A percentile compares a stretch with the other conserved stretches of the same genome.
These are phyloP conservation scores for Phocoena sinus DNA, from an alignment of 2,113 vertebrate species.

Conservation along the genomic window DNA sequence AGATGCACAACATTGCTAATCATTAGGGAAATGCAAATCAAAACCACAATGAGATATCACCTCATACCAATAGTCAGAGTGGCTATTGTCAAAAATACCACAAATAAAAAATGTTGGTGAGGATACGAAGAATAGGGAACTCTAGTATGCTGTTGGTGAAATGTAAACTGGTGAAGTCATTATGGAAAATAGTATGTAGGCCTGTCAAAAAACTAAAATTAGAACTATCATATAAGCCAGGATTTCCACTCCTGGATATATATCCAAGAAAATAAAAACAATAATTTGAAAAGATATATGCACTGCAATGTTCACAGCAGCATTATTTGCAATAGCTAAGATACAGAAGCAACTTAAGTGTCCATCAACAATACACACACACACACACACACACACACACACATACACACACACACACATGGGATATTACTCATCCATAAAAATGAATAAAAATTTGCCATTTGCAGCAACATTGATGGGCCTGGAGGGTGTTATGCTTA, in stretches of 20 bases:
- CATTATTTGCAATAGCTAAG: background rate
- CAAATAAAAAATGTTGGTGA: background rate
- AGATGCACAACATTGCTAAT: background rate
- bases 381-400: background rate
- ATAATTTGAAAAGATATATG: background rate
- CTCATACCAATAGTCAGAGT: background rate
- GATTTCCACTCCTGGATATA: background rate
- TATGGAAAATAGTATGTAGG: background rate
- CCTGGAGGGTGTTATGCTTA: background rate
- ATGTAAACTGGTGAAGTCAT: background rate
- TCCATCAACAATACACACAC: background rate
- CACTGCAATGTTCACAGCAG: background rate
- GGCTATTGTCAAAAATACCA: background rate
- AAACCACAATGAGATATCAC: background rate
- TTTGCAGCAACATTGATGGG: background rate
- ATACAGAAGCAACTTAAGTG: background rate
- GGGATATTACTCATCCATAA: background rate
- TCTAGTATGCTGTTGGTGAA: background rate
- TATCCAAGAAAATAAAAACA: background rate
- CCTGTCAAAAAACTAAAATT: background rate
- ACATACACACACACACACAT: too few relatives aligned
- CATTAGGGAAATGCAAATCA: fast-evolving
- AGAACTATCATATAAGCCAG: background rate
- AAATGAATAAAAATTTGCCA: background rate
- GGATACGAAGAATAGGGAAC: background rate